Conservation (phyloP, 2,797 vertebrate species). For the Champsocephalus esox region DNA sequence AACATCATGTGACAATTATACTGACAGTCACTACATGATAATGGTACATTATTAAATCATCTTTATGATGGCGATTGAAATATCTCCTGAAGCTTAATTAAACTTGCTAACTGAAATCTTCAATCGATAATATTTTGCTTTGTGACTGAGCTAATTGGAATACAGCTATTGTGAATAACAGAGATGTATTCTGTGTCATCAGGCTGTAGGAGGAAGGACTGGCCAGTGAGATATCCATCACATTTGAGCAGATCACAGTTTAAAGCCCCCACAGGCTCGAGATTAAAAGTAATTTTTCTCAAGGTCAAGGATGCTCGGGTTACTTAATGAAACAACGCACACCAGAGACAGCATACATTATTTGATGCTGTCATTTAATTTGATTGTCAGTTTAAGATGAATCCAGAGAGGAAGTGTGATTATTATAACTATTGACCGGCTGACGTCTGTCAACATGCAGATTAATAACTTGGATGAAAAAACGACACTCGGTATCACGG, state of each 20-base stretch:
- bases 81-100: not conserved
- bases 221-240: slow-evolving; percentile 27
- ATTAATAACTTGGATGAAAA: slow-evolving; percentile 24
- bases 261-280: slow-evolving; percentile 5
- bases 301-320: not conserved
- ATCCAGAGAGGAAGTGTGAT: slow-evolving; percentile 25
- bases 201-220: not conserved
- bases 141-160: not conserved
- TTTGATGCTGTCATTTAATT: slow-evolving; percentile 31
- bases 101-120: not conserved
- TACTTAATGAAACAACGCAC: slow-evolving; percentile 35
- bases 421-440: slow-evolving; percentile 38
- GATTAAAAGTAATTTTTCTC: slow-evolving; percentile 35
- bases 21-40: no score
- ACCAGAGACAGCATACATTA: slow-evolving; percentile 20
- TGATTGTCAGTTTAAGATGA: slow-evolving; percentile 25
- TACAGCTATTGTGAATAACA: not conserved
- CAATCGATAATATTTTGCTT: not conserved
- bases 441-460: slow-evolving; percentile 7
- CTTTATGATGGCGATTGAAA: no score
- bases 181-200: not conserved
- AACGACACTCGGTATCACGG: not conserved
- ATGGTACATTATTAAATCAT: no score
- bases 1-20: no score
- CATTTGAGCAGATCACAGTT: slow-evolving; percentile 25